Base-by-base conservation (phyloP, 2,888 invertebrate genomes). In the Cantharis nigra region DNA sequence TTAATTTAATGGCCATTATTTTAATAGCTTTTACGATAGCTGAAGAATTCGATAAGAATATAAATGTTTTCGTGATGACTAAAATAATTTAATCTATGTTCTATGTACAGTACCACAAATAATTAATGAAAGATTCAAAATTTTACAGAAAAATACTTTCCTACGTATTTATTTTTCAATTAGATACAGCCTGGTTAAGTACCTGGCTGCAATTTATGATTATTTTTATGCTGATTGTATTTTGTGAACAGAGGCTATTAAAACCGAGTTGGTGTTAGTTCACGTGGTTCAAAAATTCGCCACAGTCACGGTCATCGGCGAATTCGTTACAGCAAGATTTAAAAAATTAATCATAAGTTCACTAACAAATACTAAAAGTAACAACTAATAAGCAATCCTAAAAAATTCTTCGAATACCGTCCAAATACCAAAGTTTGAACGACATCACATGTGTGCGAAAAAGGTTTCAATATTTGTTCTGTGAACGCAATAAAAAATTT, bases 171-270 rank as follows among this genome's bases (percentile, higher is more conserved):
- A 75, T 72, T 75, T 73, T 72, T 16, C 63, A 69, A 78, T 78
- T 75, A 73, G 78, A 70, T 63, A 78, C 75, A 78, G 72, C 28
- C 16, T 16, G 18, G 18, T 70, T 72, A 71, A 74, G 69, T 74
- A 74, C 75, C 49, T 78, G 75, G 14, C 18, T 70, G 33, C 78
- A 72, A 78, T 78, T 78, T 78, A 75, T 70, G 75, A 75, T 78
- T 75, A 78, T 78, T 80, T 80, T 81, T 80, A 81, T 78, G 81
- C 76, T 81, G 77, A 81, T 81, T 80, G 81, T 76, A 72, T 81
- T 80, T 80, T 78, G 81, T 72, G 75, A 78, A 78, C 78, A 78
- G 76, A 64, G 72, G 78, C 65, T 70, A 78, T 78, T 80, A 76
- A 81, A 79, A 78, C 76, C 78, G 77, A 74, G 78, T 76, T 78